phyloP scores from a whole-genome alignment of 2,797 vertebrate species.

The Sebastolobus alascanus region DNA sequence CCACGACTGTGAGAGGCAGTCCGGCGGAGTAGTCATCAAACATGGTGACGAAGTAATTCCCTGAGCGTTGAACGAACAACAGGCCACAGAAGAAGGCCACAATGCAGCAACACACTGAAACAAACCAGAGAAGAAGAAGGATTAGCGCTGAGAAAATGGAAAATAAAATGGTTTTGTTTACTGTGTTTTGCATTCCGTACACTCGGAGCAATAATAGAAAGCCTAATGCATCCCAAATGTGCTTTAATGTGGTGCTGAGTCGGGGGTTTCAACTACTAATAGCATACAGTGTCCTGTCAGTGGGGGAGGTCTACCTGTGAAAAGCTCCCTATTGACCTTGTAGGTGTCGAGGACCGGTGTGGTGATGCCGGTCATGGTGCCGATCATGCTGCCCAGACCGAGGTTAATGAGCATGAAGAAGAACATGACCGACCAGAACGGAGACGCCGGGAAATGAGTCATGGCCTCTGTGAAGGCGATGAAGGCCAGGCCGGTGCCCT shows the following conservation, averaged over 20 bases:
- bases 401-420: conserved; percentile 99
- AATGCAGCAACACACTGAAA: conserved; percentile 92
- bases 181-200: conserved; percentile 31
- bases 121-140: conserved; percentile 11
- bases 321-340: conserved; percentile 94
- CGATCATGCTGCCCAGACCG: conserved; percentile 97
- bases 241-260: conserved; percentile 47
- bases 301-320: conserved; percentile 88
- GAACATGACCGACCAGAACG: conserved; percentile 98
- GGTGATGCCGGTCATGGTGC: conserved; percentile 97
- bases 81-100: conserved; percentile 93
- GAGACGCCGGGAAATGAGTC: conserved; percentile 96
- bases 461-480: conserved; percentile 98
- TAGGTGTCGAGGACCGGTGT: conserved; percentile 94
- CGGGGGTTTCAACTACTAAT: conserved; percentile 12
- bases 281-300: background rate
- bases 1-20: conserved; percentile 92
- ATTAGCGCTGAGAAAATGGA: background rate
- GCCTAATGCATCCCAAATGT: conserved; percentile 42
- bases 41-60: conserved; percentile 98
- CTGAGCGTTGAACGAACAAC: conserved; percentile 95
- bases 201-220: conserved; percentile 22
- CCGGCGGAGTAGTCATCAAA: conserved; percentile 97
- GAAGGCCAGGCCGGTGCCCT: conserved; percentile 96
- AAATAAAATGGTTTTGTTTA: conserved; percentile 2